Conservation (phyloP, 2,888 invertebrate species). For the Drosophila mayaguana region DNA sequence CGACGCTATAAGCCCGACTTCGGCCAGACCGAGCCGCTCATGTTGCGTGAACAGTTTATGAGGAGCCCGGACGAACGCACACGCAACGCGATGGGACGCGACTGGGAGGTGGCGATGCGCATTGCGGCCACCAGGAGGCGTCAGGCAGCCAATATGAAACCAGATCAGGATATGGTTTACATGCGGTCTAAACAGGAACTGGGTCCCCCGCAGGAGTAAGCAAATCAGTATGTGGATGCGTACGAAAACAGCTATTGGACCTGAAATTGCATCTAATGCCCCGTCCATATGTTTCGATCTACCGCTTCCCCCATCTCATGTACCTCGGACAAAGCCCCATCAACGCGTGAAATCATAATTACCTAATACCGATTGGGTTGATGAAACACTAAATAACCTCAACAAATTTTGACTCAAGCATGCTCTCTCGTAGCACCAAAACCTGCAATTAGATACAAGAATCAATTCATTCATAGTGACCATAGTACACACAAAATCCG, state of each 20-base stretch:
- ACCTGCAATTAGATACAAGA: background rate
- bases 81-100: conserved; percentile 41
- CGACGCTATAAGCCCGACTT: conserved; percentile 52
- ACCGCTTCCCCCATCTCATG: too few relatives aligned
- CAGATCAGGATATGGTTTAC: background rate
- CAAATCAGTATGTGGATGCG: background rate
- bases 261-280: too few relatives aligned
- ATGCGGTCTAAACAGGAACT: background rate
- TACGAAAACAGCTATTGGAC: background rate
- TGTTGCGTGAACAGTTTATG: conserved; percentile 53
- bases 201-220: background rate
- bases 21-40: conserved; percentile 42
- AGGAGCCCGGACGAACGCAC: conserved; percentile 61
- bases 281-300: background rate
- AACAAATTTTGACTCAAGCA: background rate
- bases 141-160: background rate
- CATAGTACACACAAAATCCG: background rate
- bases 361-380: background rate
- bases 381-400: background rate
- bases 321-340: background rate
- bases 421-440: background rate
- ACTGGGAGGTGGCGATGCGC: conserved; percentile 41
- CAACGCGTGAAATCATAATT: background rate
- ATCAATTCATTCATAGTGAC: too few relatives aligned
- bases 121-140: conserved; percentile 2